Evolutionary conservation across 2,888 invertebrate species (phyloP), one percentile per base, ranked within the genome.

Genomic region (Agrotis ipsilon): DNA sequence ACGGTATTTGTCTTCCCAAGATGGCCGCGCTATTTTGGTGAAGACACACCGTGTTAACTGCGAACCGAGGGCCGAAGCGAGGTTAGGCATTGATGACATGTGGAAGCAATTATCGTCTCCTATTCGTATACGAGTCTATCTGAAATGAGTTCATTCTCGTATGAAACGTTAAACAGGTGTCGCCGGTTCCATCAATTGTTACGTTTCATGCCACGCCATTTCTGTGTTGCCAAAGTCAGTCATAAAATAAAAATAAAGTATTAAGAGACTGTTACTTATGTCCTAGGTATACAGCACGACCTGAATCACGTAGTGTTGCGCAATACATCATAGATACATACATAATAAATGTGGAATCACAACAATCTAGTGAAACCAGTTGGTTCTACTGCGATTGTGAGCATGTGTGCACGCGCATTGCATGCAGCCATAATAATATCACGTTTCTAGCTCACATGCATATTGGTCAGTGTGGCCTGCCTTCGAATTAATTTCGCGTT

Each of bases 351-450:
- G 61, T 71, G 46, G 72, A 72, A 69, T 69, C 61, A 70, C 58
- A 66, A 74, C 69, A 74, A 77, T 70, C 74, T 70, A 70, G 72
- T 62, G 64, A 65, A 80, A 79, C 83, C 68, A 74, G 74, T 80
- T 68, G 68, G 43, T 19, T 57, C 74, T 64, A 63, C 19, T 39
- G 27, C 27, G 45, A 46, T 13, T 18, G 24, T 68, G 51, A 55
- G 46, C 57, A 58, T 63, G 72, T 76, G 57, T 67, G 64, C 39
- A 76, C 19, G 57, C 63, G 52, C 32, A 58, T 61, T 72, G 62
- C 62, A 72, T 58, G 65, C 70, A 55, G 51, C 52, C 45, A 43
- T 74, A 39, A 39, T 39, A 39, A 39, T 39, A 81, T 81, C 65
- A 68, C 32, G 71, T 81, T 69, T 75, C 71, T 75, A 54, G 58